Conservation (phyloP, 2,113 vertebrate genomes). For the Mixornis gularis region DNA sequence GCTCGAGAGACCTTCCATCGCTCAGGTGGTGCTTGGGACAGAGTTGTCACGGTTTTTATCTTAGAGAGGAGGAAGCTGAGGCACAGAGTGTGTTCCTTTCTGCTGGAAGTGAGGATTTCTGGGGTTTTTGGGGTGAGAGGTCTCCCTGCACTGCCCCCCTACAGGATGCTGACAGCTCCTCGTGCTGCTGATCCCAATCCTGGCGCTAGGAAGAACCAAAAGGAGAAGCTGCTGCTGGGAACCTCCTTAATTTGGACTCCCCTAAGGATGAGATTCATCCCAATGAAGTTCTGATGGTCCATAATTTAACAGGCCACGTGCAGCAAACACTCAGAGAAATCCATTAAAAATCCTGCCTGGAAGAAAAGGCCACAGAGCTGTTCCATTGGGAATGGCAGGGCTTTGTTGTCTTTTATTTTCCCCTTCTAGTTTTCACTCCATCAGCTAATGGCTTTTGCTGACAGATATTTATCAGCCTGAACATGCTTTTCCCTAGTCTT, state of each 20-base stretch:
- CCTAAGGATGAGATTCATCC: not conserved
- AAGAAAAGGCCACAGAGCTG: not conserved
- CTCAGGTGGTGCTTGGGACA: not conserved
- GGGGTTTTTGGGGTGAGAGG: not conserved
- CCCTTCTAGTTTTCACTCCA: not conserved
- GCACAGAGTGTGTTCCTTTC: not conserved
- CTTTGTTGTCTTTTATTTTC: not conserved
- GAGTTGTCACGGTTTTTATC: not conserved
- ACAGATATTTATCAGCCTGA: constrained; percentile 44
- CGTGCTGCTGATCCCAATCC: too few relatives aligned
- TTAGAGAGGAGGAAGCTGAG: not conserved
- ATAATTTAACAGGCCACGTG: not conserved
- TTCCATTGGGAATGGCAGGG: not conserved
- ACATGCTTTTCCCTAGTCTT: not conserved
- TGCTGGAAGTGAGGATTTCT: not conserved
- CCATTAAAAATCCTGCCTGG: not conserved
- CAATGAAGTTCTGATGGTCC: not conserved
- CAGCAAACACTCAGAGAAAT: not conserved
- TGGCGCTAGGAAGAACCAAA: not conserved
- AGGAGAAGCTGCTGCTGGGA: not conserved
- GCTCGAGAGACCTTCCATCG: accelerated
- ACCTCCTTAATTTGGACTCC: not conserved
- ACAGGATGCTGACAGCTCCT: not conserved
- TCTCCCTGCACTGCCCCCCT: not conserved
- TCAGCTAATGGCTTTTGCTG: constrained; percentile 44